Evolutionary conservation across 1,140 invertebrate genomes (phyloP), one percentile per base, ranked within the genome.

Genomic region (Listronotus oregonensis): DNA sequence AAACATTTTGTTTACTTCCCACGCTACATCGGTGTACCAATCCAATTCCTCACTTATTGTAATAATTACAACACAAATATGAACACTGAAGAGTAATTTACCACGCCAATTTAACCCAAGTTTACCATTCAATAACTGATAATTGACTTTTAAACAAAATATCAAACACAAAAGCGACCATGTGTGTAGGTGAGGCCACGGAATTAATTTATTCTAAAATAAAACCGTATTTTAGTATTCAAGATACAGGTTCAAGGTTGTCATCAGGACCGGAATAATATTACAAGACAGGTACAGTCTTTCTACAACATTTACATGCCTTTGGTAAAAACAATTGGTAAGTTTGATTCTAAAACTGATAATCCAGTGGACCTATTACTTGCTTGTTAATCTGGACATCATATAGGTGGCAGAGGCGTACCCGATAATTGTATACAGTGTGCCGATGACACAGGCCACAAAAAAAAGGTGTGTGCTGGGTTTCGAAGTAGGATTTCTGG

Each of bases 171-270:
- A 51, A 49, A 31, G 32, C 47, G 58, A 52, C 39, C 34, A 61
- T 61, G 15, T 61, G 46, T 51, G 58, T 61, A 61, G 58, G 58
- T 51, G 58, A 61, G 58, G 58, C 58, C 34, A 21, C 27, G 14
- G 46, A 12, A 60, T 50, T 49, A 60, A 60, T 60, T 60, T 60
- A 49, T 60, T 60, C 57, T 49, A 50, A 60, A 49, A 50, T 50
- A 17, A 37, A 49, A 50, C 55, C 39, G 52, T 56, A 56, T 56
- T 58, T 58, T 58, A 46, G 42, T 60, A 21, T 60, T 60, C 57
- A 17, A 60, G 57, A 49, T 60, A 60, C 31, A 60, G 56, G 57
- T 60, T 60, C 57, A 60, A 60, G 43, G 43, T 21, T 60, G 14
- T 10, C 18, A 39, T 60, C 44, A 60, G 57, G 46, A 40, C 27